Base-by-base conservation (phyloP, 2,888 invertebrate genomes). In the Autographa gamma region DNA sequence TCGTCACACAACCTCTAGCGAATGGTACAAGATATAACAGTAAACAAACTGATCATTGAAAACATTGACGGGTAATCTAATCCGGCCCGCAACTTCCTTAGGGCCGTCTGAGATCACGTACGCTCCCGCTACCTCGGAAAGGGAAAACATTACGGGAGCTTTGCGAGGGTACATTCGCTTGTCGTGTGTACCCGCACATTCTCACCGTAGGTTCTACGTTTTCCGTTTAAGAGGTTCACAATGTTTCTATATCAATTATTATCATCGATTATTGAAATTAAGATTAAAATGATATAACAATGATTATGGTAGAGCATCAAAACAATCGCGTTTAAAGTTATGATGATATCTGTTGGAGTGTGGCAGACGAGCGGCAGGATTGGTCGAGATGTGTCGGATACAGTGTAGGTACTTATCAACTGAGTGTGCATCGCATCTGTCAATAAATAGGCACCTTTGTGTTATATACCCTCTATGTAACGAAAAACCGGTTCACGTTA, bases 41-140 rank as follows among this genome's bases (percentile, higher is more conserved):
- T 88, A 91, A 91, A 91, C 80, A 88, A 90, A 90, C 81, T 80
- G 77, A 90, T 85, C 82, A 85, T 80, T 41, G 70, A 91, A 92
- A 93, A 94, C 94, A 93, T 88, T 85, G 90, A 81, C 87, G 74
- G 79, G 76, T 85, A 92, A 91, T 89, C 89, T 86, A 87, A 93
- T 90, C 77, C 93, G 91, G 84, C 90, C 93, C 92, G 94, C 95
- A 95, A 95, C 95, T 95, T 95, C 95, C 95, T 90, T 91, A 87
- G 91, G 92, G 91, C 88, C 91, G 92, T 84, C 89, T 92, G 89
- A 86, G 90, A 91, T 92, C 90, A 91, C 85, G 83, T 78, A 66
- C 81, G 82, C 25, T 25, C 54, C 74, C 80, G 74, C 68, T 75
- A 85, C 88, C 92, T 93, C 90, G 77, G 75, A 95, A 89, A 88